Percentiles rank a stretch among this genome's conserved stretches.
phyloP scores from a whole-genome alignment of 1,140 invertebrate genomes.

The Vanessa tameamea region DNA sequence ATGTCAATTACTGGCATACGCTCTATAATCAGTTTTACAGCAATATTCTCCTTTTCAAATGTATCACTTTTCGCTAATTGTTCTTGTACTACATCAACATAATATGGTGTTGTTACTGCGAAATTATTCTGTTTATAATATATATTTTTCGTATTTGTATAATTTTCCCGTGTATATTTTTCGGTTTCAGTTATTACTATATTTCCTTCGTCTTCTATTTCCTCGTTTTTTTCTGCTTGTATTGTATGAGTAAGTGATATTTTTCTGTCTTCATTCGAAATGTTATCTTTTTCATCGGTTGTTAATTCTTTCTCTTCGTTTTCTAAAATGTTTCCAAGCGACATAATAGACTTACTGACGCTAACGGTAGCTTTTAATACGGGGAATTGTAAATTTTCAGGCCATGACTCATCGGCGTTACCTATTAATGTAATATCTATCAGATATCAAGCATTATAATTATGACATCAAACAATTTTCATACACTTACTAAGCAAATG shows the following conservation, averaged over 20 bases:
- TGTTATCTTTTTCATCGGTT: constrained; percentile 18
- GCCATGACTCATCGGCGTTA: constrained; percentile 65
- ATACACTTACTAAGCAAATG: constrained; percentile 58
- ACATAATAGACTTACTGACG: constrained; percentile 61
- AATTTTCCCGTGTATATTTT: not conserved
- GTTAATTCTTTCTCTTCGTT: constrained; percentile 46
- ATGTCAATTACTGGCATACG: constrained; percentile 24
- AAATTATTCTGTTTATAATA: not conserved
- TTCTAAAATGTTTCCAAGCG: constrained; percentile 62
- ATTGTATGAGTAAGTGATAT: not conserved
- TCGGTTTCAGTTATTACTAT: not conserved
- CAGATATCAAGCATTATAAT: not conserved
- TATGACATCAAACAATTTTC: no score
- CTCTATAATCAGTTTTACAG: constrained; percentile 15
- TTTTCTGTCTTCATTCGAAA: not conserved
- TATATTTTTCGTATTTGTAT: not conserved
- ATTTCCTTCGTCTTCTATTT: not conserved
- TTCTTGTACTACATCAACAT: not conserved
- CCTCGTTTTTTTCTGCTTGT: not conserved
- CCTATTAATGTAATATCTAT: constrained; percentile 42
- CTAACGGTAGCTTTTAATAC: constrained; percentile 51
- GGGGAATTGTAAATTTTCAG: constrained; percentile 43
- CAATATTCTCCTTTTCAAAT: not conserved
- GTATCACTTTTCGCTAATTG: not conserved
- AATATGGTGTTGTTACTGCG: not conserved